Conservation (phyloP, 2,797 vertebrate species). For the Tamandua tetradactyla region DNA sequence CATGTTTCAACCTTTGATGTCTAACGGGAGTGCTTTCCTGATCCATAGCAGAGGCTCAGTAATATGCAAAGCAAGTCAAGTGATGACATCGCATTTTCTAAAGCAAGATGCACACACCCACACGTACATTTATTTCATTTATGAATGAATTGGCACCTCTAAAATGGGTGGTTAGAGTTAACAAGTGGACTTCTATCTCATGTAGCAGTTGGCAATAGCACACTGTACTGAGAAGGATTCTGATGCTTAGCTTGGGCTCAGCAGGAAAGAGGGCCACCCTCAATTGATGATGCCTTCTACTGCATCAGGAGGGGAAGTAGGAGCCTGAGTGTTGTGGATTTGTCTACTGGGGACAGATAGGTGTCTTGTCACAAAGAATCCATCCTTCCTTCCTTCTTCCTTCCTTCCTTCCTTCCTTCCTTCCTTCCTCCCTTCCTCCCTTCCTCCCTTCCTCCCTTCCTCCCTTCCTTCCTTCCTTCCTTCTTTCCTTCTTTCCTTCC, state of each 20-base stretch:
- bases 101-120: not conserved
- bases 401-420: no score
- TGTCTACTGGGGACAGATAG: not conserved
- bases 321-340: not conserved
- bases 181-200: not conserved
- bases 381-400: not conserved
- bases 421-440: no score
- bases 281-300: not conserved
- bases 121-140: not conserved
- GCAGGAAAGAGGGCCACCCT: not conserved
- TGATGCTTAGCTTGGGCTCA: not conserved
- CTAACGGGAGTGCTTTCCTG: not conserved
- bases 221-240: not conserved
- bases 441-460: no score
- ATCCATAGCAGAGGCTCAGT: not conserved
- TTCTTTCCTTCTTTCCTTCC: no score
- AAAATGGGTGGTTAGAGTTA: not conserved
- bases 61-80: constrained; percentile 7
- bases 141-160: not conserved
- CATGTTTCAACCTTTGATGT: not conserved
- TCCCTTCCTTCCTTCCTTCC: no score
- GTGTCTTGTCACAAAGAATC: not conserved
- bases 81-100: not conserved
- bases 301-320: not conserved
- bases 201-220: not conserved